Evolutionary conservation across 2,888 invertebrate genomes (phyloP).

Genomic region (Drosophila birchii): DNA sequence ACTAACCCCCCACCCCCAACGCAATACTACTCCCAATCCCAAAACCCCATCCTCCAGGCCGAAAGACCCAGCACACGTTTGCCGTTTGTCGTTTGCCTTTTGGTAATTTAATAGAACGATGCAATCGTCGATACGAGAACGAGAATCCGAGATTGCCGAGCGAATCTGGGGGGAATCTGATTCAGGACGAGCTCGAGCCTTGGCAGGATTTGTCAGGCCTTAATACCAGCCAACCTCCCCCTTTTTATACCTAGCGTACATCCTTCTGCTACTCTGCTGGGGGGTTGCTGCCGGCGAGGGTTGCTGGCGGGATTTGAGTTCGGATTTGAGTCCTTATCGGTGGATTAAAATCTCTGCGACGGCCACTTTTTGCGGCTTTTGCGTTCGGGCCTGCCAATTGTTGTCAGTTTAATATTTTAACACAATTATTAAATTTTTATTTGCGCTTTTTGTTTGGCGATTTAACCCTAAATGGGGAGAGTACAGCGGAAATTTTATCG

Average conservation of each 20-base stretch:
- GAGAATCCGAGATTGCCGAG: constrained; percentile 47
- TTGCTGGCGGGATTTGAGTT: constrained; percentile 52
- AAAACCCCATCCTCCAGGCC: constrained; percentile 26
- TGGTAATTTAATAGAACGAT: constrained; percentile 79
- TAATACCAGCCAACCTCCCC: constrained; percentile 44
- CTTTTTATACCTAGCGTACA: background rate
- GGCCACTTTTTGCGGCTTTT: constrained; percentile 65
- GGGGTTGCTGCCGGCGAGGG: constrained; percentile 58
- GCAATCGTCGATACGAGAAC: constrained; percentile 72
- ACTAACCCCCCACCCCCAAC: background rate
- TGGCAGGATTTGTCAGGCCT: constrained; percentile 54
- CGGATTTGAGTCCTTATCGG: constrained; percentile 62
- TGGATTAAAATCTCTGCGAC: constrained; percentile 59
- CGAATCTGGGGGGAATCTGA: constrained; percentile 29
- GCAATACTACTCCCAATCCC: constrained; percentile 12
- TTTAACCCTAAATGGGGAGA: constrained; percentile 3
- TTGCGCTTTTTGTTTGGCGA: constrained; percentile 31
- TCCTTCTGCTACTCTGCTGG: constrained; percentile 14
- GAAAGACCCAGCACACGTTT: constrained; percentile 52
- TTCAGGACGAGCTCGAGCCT: constrained; percentile 36
- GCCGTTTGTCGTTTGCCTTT: constrained; percentile 67
- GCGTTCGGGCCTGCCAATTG: constrained; percentile 61
- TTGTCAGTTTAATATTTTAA: constrained; percentile 71
- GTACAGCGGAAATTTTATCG: constrained; percentile 12
- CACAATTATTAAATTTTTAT: constrained; percentile 70